Evolutionary conservation across 2,113 vertebrate genomes (phyloP).

Genomic region (Grammomys dolichurus): DNA sequence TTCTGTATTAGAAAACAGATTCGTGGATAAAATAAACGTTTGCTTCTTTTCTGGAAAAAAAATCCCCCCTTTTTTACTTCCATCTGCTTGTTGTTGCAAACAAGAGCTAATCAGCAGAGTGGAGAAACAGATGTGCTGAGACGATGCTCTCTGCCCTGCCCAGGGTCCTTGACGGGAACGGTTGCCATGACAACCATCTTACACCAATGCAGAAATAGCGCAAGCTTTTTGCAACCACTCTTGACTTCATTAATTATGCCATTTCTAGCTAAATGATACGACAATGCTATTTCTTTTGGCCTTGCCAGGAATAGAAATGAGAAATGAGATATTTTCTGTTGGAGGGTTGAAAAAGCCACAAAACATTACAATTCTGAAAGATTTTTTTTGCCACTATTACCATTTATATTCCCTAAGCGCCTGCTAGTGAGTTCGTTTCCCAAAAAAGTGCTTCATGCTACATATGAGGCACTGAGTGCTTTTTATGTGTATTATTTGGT

Average conservation of each 20-base stretch:
- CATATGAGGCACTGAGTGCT: constrained; percentile 1
- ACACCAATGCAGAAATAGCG: constrained; percentile 82
- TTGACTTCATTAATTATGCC: constrained; percentile 85
- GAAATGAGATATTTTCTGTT: constrained; percentile 68
- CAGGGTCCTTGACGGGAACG: constrained; percentile 80
- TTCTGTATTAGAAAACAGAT: constrained; percentile 75
- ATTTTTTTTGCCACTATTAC: constrained; percentile 22
- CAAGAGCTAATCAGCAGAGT: constrained; percentile 82
- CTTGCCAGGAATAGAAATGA: constrained; percentile 71
- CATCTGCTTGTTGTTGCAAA: constrained; percentile 79
- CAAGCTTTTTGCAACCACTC: constrained; percentile 81
- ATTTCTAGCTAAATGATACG: constrained; percentile 76
- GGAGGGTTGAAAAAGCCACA: constrained; percentile 46
- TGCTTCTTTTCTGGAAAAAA: constrained; percentile 70
- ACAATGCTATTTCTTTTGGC: constrained; percentile 68
- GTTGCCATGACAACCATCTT: constrained; percentile 88
- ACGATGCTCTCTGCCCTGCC: constrained; percentile 76
- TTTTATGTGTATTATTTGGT: constrained; percentile 23
- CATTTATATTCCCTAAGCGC: constrained; percentile 49
- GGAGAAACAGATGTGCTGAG: constrained; percentile 83
- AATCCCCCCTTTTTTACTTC: constrained; percentile 55
- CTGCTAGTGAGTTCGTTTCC: constrained; percentile 33
- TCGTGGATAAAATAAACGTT: constrained; percentile 71
- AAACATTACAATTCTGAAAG: constrained; percentile 35
- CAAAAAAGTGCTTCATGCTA: constrained; percentile 56